A percentile compares a stretch with the other conserved stretches of the same genome.
These are phyloP conservation scores for Gryllus longicercus DNA, from an alignment of 2,888 invertebrate genomes.

Conservation along the genomic window DNA sequence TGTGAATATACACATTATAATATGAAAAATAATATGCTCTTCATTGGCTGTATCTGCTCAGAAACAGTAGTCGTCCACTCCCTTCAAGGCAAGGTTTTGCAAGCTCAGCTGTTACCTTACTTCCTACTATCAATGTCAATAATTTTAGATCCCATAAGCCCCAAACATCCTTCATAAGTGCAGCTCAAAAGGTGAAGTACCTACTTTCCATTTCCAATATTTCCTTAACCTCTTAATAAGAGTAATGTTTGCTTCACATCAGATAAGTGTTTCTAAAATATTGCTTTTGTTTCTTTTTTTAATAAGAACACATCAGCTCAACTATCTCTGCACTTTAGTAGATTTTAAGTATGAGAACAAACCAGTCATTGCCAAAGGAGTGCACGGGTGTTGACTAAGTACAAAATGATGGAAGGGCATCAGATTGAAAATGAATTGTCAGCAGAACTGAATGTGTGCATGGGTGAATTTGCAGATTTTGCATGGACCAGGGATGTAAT, in stretches of 20 bases:
- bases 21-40: too few relatives aligned
- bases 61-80: too few relatives aligned
- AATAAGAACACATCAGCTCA: not conserved
- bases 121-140: not conserved
- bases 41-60: too few relatives aligned
- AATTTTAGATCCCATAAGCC: not conserved
- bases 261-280: too few relatives aligned
- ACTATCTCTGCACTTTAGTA: not conserved
- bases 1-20: too few relatives aligned
- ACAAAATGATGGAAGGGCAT: not conserved
- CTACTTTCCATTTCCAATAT: not conserved
- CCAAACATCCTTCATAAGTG: not conserved
- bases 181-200: not conserved
- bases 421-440: not conserved
- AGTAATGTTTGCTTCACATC: too few relatives aligned
- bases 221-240: not conserved
- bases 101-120: not conserved
- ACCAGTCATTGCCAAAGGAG: constrained; percentile 6
- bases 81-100: too few relatives aligned
- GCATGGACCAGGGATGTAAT: not conserved
- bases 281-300: too few relatives aligned
- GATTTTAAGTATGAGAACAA: not conserved
- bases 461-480: not conserved
- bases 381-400: not conserved
- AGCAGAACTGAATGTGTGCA: not conserved